Base-by-base conservation (phyloP, 2,113 vertebrate species). In the Excalfactoria chinensis region DNA sequence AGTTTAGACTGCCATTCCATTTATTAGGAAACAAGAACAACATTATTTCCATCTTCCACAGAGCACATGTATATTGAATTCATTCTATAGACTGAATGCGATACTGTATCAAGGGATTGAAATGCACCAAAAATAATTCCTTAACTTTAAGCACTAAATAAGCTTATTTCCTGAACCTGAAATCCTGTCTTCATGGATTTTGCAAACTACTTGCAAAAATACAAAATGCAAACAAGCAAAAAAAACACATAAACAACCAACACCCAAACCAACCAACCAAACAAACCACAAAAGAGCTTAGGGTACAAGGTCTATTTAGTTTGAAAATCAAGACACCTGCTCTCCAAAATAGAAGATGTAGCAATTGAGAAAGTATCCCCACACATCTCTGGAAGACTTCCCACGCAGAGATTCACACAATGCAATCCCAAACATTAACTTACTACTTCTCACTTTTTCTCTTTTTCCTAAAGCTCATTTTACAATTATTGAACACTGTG, bases 1-100 rank as follows among this genome's bases (percentile, higher is more conserved):
- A 78, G 51, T 91, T 92, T 71, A 97, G 84, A 79, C 22, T 43
- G 46, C 35, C 40, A 53, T 71, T 89, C 66, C 88, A 92, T 87
- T 84, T 93, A 96, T 96, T 96, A 91, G 79, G 23, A 93, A 66
- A 88, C 26, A 80, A 89, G 67, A 94, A 69, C 35, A 74, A 77
- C 17, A 70, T 83, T 92, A 80, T 78, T 84, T 95, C 84, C 75
- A 88, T 69, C 86, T 93, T 85, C 56, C 71, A 88, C 8, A 67
- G 95, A 90, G 94, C 74, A 70, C 2, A 20, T 21, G 26, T 10
- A 30, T 89, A 88, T 63, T 90, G 34, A 88, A 67, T 84, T 88
- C 89, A 49, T 56, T 59, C 46, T 73, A 93, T 22, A 88, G 63
- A 78, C 70, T 78, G 46, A 87, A 63, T 28, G 23, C 40, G 30